Evolutionary conservation across 2,888 invertebrate species (phyloP).

Genomic region (Yponomeuta cagnagella): DNA sequence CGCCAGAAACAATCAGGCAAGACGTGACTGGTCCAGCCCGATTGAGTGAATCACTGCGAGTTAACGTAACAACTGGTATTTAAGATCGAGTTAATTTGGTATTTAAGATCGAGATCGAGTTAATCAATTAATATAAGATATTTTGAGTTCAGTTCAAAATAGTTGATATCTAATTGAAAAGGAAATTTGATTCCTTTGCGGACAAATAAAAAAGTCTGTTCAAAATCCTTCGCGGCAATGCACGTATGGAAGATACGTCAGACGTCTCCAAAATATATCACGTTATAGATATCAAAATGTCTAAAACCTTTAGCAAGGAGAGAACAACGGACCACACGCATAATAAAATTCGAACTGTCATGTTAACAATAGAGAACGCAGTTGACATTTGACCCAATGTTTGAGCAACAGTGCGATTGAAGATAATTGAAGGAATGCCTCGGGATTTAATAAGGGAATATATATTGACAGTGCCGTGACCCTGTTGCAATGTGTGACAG

Average conservation of each 20-base stretch:
- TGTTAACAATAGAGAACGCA: slow-evolving; percentile 6
- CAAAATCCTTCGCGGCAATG: too few species aligned
- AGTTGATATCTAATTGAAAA: too few species aligned
- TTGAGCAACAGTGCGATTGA: background rate
- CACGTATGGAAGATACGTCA: too few species aligned
- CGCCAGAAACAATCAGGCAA: background rate
- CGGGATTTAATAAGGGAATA: background rate
- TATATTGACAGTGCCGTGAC: background rate
- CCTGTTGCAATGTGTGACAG: background rate
- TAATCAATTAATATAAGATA: background rate
- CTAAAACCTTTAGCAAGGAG: too few species aligned
- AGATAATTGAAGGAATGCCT: slow-evolving; percentile 10
- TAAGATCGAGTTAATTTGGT: background rate
- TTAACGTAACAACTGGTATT: background rate
- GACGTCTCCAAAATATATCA: too few species aligned
- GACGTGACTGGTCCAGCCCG: background rate
- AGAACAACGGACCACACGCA: slow-evolving; percentile 8
- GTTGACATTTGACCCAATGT: slow-evolving; percentile 12
- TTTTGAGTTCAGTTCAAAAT: too few species aligned
- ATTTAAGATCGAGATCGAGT: background rate
- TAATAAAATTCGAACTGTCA: background rate
- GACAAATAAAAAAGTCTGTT: too few species aligned
- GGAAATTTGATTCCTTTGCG: too few species aligned
- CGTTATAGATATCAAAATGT: too few species aligned
- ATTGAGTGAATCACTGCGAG: background rate